phyloP scores from a whole-genome alignment of 2,888 invertebrate species.

The Acrocera orbiculus region DNA sequence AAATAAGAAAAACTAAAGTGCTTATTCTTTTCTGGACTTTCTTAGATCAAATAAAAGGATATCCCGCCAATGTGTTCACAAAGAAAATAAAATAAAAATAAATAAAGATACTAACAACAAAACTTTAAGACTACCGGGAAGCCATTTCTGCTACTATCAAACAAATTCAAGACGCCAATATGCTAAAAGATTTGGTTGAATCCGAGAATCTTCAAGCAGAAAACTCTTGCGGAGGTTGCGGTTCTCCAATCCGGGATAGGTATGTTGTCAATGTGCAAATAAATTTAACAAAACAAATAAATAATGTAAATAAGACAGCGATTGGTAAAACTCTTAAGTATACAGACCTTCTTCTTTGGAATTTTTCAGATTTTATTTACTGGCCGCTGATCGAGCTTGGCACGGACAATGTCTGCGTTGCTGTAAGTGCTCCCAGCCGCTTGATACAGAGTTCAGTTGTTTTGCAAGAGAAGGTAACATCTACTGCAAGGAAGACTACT shows the following conservation, averaged over 20 bases:
- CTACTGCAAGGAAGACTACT: constrained; percentile 89
- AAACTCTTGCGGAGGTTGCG: constrained; percentile 40
- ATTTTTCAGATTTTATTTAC: constrained; percentile 42
- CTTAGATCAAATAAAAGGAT: too few species aligned
- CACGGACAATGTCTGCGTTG: constrained; percentile 70
- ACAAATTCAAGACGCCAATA: too few species aligned
- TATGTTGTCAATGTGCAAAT: constrained; percentile 15
- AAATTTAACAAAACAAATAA: constrained; percentile 6
- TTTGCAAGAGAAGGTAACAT: constrained; percentile 79
- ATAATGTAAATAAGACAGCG: too few species aligned
- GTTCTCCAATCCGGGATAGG: constrained; percentile 40
- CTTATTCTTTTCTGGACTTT: too few species aligned
- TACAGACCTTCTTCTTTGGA: constrained; percentile 3
- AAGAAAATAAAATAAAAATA: too few species aligned
- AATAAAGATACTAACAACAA: too few species aligned
- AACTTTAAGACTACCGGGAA: too few species aligned
- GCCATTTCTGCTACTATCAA: too few species aligned
- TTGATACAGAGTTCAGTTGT: constrained; percentile 76
- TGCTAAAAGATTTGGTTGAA: constrained; percentile 15
- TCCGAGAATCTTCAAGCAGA: constrained; percentile 18
- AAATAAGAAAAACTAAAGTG: too few species aligned
- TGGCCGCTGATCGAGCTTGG: constrained; percentile 80
- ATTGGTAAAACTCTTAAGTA: too few species aligned
- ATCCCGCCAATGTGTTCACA: too few species aligned
- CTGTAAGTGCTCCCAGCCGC: constrained; percentile 65